phyloP scores from a whole-genome alignment of 2,797 vertebrate genomes.

The Cetoscarus ocellatus region DNA sequence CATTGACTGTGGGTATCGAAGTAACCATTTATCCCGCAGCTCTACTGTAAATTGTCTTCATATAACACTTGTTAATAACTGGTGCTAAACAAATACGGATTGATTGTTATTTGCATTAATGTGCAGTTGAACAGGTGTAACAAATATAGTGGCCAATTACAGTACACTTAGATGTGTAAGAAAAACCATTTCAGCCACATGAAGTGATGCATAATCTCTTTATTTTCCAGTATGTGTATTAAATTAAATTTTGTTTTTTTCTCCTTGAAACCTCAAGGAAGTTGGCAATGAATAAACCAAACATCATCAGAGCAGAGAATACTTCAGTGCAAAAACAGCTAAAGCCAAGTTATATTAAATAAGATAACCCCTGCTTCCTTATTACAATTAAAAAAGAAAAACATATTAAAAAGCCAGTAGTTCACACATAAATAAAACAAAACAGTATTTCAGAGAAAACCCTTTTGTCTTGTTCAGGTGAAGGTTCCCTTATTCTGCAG shows the following conservation, averaged over 20 bases:
- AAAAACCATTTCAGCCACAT: conserved; percentile 1
- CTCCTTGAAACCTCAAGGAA: conserved; percentile 41
- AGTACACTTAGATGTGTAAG: neutral
- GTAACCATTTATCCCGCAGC: too few species aligned
- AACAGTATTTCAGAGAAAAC: conserved; percentile 33
- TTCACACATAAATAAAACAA: conserved; percentile 66
- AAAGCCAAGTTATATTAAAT: conserved; percentile 74
- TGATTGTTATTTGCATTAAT: too few species aligned
- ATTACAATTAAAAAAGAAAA: conserved; percentile 47
- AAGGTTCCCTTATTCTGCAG: conserved; percentile 53
- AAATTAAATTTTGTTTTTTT: conserved; percentile 49
- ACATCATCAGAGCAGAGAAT: conserved; percentile 58
- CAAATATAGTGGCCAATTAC: too few species aligned
- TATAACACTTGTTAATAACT: too few species aligned
- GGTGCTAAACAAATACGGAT: too few species aligned
- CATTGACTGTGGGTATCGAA: too few species aligned
- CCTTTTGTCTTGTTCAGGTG: conserved; percentile 24
- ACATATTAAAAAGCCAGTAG: conserved; percentile 57
- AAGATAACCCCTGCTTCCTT: conserved; percentile 16
- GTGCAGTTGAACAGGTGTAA: too few species aligned
- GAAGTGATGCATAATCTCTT: conserved; percentile 61
- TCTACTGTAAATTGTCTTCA: too few species aligned
- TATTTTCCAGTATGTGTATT: conserved; percentile 74
- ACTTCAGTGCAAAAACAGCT: conserved; percentile 80
- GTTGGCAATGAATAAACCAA: conserved; percentile 56